phyloP scores from a whole-genome alignment of 2,113 vertebrate species.

The Nicator chloris region DNA sequence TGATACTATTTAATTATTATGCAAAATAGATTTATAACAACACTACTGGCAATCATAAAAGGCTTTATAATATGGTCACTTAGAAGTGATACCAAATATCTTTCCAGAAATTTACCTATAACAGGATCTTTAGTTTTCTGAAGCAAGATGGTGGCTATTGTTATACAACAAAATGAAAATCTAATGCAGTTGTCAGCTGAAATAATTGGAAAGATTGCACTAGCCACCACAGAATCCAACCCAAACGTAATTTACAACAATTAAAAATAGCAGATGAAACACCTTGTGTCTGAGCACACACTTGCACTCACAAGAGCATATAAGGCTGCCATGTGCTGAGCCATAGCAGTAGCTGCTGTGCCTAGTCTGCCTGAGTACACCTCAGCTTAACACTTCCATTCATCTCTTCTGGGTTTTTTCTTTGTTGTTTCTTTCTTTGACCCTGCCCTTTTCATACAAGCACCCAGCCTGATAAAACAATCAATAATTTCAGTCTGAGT shows the following conservation, averaged over 20 bases:
- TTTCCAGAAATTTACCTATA: not conserved
- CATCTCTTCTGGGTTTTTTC: not conserved
- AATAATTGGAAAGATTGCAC: not conserved
- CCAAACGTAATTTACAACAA: fast-evolving
- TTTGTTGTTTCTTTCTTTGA: not conserved
- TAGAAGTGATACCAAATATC: not conserved
- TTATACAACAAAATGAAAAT: not conserved
- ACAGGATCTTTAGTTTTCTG: not conserved
- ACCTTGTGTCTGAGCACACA: not conserved
- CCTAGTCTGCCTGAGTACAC: not conserved
- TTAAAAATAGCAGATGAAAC: not conserved
- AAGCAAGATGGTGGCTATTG: not conserved
- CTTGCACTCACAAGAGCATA: not conserved
- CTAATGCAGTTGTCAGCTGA: not conserved
- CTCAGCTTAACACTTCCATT: fast-evolving
- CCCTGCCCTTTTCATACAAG: not conserved
- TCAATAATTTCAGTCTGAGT: not conserved
- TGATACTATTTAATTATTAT: conserved; percentile 64
- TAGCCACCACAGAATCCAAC: not conserved
- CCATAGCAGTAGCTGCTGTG: not conserved
- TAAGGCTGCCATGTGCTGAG: not conserved
- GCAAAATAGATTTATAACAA: conserved; percentile 44
- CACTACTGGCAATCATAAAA: not conserved
- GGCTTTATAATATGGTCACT: not conserved
- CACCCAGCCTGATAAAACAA: not conserved